Base-by-base conservation (phyloP, 2,113 vertebrate genomes). In the Trachemys scripta region DNA sequence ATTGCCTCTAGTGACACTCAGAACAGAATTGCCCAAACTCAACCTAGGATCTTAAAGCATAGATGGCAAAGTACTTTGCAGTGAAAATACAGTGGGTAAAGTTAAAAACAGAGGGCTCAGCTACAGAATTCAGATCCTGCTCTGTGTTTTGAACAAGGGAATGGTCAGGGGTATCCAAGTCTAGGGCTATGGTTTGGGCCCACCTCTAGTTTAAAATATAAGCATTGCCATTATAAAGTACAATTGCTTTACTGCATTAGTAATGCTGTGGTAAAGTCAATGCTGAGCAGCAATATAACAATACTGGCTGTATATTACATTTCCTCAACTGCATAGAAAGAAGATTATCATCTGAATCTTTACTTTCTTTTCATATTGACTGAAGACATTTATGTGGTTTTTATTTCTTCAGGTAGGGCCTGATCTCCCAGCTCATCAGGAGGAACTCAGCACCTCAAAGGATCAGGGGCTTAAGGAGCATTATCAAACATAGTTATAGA, bases 1-100 rank as follows among this genome's bases (percentile, higher is more conserved):
- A 45, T 45, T 45, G 20, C 42, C 11, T 45, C 24, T 4, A 47
- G 13, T 22, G 62, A 8, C 0, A 0, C 5, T 5, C 31, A 65
- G 69, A 91, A 22, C 3, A 75, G 84, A 50, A 72, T 38, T 38
- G 35, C n/a, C 38, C 65, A 72, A 38, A 72, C 19, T 38, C 65
- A 72, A 22, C 19, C 35, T 38, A 38, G 65, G 19, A 38, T 72
- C 65, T 72, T 72, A 72, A 72, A 72, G 65, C 65, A 38, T 20
- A 38, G n/a, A 22, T 72, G 19, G 35, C n/a, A 72, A 72, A 72
- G 65, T 72, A 38, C 45, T 51, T 69, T 87, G 49, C 57, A 31
- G 4, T 17, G 11, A 20, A 79, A n/a, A 12, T 78, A 80, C 1
- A 3, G 53, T 31, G 57, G 27, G 12, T 27, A 27, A 62, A 62